phyloP scores from a whole-genome alignment of 1,140 invertebrate genomes.

The Drosophila pectinifera region DNA sequence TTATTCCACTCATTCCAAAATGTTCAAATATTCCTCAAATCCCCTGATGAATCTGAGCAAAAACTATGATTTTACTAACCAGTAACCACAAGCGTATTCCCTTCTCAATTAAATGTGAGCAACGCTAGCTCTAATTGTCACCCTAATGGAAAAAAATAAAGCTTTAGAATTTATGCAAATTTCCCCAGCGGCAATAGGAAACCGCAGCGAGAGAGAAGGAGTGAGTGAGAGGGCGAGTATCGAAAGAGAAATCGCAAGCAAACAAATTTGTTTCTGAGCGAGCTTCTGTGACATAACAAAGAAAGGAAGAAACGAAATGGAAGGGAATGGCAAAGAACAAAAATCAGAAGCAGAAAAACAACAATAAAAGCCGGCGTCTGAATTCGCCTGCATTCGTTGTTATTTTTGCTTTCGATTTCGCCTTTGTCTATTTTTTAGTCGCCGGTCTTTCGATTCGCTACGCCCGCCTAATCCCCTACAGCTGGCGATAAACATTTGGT shows the following conservation, averaged over 20 bases:
- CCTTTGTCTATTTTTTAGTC: conserved; percentile 42
- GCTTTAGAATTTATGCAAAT: conserved; percentile 43
- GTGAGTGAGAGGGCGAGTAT: background rate
- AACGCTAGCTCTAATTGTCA: conserved; percentile 30
- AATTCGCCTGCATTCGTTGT: conserved; percentile 16
- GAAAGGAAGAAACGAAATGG: conserved; percentile 4
- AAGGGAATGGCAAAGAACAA: conserved; percentile 20
- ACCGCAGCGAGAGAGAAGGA: conserved; percentile 2
- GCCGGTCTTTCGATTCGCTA: conserved; percentile 30
- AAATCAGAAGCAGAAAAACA: conserved; percentile 36
- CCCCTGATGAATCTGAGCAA: conserved; percentile 16
- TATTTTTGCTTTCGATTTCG: conserved; percentile 21
- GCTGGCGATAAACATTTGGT: conserved; percentile 39
- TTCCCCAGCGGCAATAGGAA: conserved; percentile 24
- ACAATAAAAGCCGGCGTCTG: conserved; percentile 55
- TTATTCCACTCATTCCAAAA: conserved; percentile 1
- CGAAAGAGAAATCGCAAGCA: conserved; percentile 31
- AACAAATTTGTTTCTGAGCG: conserved; percentile 35
- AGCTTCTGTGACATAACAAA: conserved; percentile 48
- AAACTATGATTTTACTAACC: conserved; percentile 7
- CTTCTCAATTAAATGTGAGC: conserved; percentile 16
- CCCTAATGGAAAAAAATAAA: conserved; percentile 20
- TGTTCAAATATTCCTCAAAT: conserved; percentile 1
- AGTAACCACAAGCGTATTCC: conserved; percentile 1
- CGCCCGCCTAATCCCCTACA: conserved; percentile 40